Percentiles rank a stretch among this genome's conserved stretches.
Conservation (phyloP, 53 echinoderm and acorn worm species). For the Paracentrotus lividus region DNA sequence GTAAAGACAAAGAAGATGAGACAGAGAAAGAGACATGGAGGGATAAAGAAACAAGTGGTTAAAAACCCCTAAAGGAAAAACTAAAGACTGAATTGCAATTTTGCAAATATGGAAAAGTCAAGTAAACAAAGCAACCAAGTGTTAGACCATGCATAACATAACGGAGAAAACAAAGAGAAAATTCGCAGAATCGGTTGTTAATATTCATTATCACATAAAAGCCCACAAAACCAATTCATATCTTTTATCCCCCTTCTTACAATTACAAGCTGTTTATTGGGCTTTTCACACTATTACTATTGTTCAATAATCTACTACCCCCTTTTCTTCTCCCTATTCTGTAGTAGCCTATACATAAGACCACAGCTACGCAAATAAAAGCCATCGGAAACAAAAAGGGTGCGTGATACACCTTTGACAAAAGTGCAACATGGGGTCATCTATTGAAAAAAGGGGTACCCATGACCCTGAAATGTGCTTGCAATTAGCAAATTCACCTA, state of each 20-base stretch:
- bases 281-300: not conserved
- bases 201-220: not conserved
- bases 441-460: not conserved
- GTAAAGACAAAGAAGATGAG: too few species aligned
- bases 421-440: slow-evolving; percentile 45
- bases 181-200: not conserved
- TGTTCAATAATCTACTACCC: not conserved
- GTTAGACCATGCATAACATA: too few species aligned
- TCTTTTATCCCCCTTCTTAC: not conserved
- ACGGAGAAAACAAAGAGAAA: not conserved
- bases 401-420: not conserved
- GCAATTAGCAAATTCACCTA: slow-evolving; percentile 53
- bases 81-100: too few species aligned
- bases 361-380: slow-evolving; percentile 42
- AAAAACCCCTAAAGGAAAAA: too few species aligned
- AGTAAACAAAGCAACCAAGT: too few species aligned
- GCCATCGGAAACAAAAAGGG: slow-evolving; percentile 24
- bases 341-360: not conserved
- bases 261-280: not conserved
- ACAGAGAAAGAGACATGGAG: too few species aligned
- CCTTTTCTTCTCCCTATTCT: not conserved
- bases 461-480: slow-evolving; percentile 52
- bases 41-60: too few species aligned
- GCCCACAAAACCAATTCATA: not conserved
- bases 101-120: too few species aligned